These are phyloP conservation scores for Stegastes partitus DNA, from an alignment of 2,113 vertebrate species.

Conservation along the genomic window DNA sequence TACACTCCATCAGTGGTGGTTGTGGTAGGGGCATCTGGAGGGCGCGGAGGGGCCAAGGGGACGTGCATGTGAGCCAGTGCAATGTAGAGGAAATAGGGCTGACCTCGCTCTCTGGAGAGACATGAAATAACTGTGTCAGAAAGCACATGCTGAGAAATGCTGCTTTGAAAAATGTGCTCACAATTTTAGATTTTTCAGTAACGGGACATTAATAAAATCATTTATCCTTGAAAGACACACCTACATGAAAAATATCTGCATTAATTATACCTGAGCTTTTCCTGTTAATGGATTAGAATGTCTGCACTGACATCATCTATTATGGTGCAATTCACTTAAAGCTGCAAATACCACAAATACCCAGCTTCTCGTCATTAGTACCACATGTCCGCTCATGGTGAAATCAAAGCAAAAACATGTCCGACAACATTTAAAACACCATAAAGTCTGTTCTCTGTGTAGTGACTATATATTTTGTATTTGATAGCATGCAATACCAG, in stretches of 20 bases:
- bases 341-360: background rate
- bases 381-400: background rate
- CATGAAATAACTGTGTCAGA: background rate
- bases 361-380: background rate
- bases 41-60: slow-evolving; percentile 86
- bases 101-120: slow-evolving; percentile 78
- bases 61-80: slow-evolving; percentile 96
- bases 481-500: too few species aligned
- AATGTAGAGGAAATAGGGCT: slow-evolving; percentile 92
- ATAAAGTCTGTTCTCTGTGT: background rate
- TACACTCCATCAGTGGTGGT: slow-evolving; percentile 70
- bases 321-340: background rate
- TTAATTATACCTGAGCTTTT: too few species aligned
- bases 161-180: background rate
- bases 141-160: background rate
- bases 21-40: background rate
- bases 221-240: too few species aligned
- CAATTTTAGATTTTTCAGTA: too few species aligned
- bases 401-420: background rate
- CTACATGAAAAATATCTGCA: too few species aligned
- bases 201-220: too few species aligned
- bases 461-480: too few species aligned
- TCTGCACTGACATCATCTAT: too few species aligned
- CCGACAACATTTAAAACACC: background rate
- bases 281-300: too few species aligned